Base-by-base conservation (phyloP, 2,888 invertebrate genomes). In the Sycophila texana region DNA sequence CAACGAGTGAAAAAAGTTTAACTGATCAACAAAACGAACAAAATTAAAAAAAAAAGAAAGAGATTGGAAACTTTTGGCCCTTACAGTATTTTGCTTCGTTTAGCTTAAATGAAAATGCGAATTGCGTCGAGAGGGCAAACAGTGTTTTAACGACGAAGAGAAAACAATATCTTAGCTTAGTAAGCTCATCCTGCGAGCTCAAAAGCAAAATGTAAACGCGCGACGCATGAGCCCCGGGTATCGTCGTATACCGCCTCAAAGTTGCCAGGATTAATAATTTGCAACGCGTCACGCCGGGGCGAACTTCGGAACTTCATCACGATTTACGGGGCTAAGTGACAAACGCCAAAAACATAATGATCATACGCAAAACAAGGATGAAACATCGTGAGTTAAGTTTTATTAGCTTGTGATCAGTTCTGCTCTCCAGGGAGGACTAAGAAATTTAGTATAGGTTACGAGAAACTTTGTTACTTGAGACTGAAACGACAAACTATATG, bases 401-500 rank as follows among this genome's bases (percentile, higher is more conserved):
- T 61, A 55, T 61, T 63, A 74, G 81, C 83, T 84, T 84, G 76
- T 84, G 84, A 84, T 84, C 84, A 84, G 85, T 84, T 84, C 85
- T 84, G 84, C 85, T 82, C 81, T 82, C 83, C 77, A 80, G 81
- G 82, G 82, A 83, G 84, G 82, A 82, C 84, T 85, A 83, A 83
- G 80, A 82, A 63, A 58, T 73, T 79, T 61, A 79, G 77, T 77
- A 77, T 63, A 47, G 77, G 79, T 77, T 79, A 79, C 66, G 60
- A 81, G 77, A 81, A 79, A 81, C 74, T 81, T 53, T 77, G 82
- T 83, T 83, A 83, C 83, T 81, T 84, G 82, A 85, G 83, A 85
- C 81, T 84, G 82, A 82, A 83, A 85, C 84, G 84, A 85, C 84
- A 85, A 83, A 86, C 85, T 85, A 75, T 85, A 83, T 83, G 85